A percentile compares a stretch with the other conserved stretches of the same genome.
These are phyloP conservation scores for Solenodon paradoxus DNA, from an alignment of 2,113 vertebrate genomes.

Conservation along the genomic window DNA sequence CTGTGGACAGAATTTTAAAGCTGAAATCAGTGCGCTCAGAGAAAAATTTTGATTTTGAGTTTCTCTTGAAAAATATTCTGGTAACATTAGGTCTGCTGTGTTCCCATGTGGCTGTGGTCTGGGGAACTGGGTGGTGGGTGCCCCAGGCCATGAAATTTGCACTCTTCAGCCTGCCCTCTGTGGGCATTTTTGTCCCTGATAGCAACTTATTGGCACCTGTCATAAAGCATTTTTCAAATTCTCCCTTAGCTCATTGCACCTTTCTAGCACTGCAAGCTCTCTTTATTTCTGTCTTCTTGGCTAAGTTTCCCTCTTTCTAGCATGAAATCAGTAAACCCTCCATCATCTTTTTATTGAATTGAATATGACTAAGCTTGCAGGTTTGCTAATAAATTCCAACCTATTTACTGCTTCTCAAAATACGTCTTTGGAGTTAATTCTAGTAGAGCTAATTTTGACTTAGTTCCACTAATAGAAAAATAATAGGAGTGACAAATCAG, in stretches of 20 bases:
- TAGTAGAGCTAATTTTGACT: not conserved
- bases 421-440: not conserved
- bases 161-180: not conserved
- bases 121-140: rapidly evolving
- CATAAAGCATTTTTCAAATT: conserved; percentile 16
- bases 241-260: not conserved
- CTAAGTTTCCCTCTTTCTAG: not conserved
- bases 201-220: not conserved
- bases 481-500: not conserved
- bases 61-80: not conserved
- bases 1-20: not conserved
- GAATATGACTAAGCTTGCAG: not conserved
- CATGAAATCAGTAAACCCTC: not conserved
- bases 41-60: not conserved
- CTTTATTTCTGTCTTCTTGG: not conserved
- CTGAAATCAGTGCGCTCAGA: not conserved
- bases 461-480: not conserved
- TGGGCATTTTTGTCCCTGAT: not conserved
- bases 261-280: not conserved
- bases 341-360: conserved; percentile 1
- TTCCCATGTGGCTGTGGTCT: not conserved
- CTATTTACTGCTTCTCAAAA: not conserved
- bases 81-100: not conserved
- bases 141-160: not conserved
- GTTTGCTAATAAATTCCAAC: not conserved